Evolutionary conservation across 30 jellyfish, hydroid and myxozoan genomes (phyloP).

Genomic region (Nemopilema nomurai): DNA sequence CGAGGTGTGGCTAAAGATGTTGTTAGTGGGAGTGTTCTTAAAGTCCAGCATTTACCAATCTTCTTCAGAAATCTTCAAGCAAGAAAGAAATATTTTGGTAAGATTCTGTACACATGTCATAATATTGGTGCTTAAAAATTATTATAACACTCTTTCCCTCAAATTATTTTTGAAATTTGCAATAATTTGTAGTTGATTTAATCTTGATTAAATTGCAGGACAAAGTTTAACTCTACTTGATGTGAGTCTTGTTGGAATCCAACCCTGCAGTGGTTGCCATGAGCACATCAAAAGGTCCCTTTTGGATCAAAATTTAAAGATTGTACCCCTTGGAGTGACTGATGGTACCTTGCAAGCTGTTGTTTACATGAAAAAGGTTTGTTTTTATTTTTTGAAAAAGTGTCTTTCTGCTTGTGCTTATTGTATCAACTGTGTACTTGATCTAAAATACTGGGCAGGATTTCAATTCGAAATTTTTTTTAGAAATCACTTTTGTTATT

Average conservation of each 20-base stretch:
- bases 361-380: constrained; percentile 43
- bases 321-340: constrained; percentile 34
- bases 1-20: constrained; percentile 44
- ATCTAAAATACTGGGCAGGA: no score
- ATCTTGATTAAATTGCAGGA: constrained; percentile 12
- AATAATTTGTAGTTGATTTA: no score
- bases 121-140: not conserved
- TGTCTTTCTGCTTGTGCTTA: not conserved
- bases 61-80: constrained; percentile 42
- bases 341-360: constrained; percentile 34
- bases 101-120: not conserved
- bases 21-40: constrained; percentile 12
- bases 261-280: constrained; percentile 56
- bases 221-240: constrained; percentile 22
- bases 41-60: constrained; percentile 57
- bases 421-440: no score
- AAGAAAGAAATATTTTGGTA: constrained; percentile 55
- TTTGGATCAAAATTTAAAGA: constrained; percentile 6
- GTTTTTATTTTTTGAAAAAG: not conserved
- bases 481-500: no score
- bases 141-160: not conserved
- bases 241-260: constrained; percentile 41
- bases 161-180: no score
- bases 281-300: constrained; percentile 20
- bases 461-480: no score